Evolutionary conservation across 2,113 vertebrate genomes (phyloP), one percentile per base, ranked within the genome.

Genomic region (Harpagus bidentatus): DNA sequence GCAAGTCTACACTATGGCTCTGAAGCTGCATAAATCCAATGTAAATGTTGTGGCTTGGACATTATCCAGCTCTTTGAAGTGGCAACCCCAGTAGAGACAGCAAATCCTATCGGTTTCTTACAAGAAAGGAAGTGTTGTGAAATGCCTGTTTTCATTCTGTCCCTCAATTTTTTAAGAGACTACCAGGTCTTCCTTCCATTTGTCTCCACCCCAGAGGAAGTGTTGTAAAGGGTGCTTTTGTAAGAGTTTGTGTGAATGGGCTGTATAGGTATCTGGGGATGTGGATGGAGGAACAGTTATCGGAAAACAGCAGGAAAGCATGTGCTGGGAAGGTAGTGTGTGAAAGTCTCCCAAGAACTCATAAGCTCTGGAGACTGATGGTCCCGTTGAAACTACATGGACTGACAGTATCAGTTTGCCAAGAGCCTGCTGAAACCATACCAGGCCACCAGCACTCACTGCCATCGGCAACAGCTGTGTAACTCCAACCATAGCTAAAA

Each of bases 111-210:
- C 4, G 0, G 11, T 18, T 82, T 36, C n/a, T 53, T 63, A 19
- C 32, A 11, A 14, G 16, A 76, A 71, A 82, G 7, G 22, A 83
- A 77, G 10, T 34, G 13, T 19, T 74, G 50, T 14, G 22, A 72
- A 55, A 52, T 6, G 18, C 10, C 21, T 48, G 18, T n/a, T 83
- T 67, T 45, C 48, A 47, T 43, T 43, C 20, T 56, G 26, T 23
- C 1, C 0, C 29, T 72, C 53, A 16, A 0, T 12, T 66, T 78
- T 74, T 71, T 55, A 67, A 52, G 28, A 62, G 21, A 25, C 23
- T 42, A 32, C 10, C 0, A 0, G 21, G 13, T 43, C 11, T 70
- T 73, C 36, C 34, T 63, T 38, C 65, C 23, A 14, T 40, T 50
- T 73, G 38, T 38, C 56, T 76, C 47, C 8, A 21, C 38, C 32